Base-by-base conservation (phyloP, 1,140 invertebrate species). In the Penaeus japonicus region DNA sequence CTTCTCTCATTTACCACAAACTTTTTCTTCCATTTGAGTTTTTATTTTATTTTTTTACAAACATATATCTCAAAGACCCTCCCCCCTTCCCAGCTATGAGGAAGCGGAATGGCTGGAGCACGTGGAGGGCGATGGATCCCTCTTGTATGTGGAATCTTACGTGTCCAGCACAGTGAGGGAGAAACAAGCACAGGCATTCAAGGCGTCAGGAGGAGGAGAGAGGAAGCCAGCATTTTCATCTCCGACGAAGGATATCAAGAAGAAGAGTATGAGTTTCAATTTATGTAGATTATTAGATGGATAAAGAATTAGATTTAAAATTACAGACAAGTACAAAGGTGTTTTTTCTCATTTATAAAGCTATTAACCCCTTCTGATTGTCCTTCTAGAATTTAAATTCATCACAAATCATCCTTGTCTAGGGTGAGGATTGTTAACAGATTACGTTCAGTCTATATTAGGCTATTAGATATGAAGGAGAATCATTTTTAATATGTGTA, bases 61-160 rank as follows among this genome's bases (percentile, higher is more conserved):
- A 10, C 20, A 27, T 15, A 1, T 77, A 1, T 17, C 10, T 10
- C 10, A 24, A 12, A 18, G 35, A 18, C 22, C 39, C 12, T 65
- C n/a, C 30, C 18, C n/a, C 7, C 30, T 73, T 53, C 15, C n/a
- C 89, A 91, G 80, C 87, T 84, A 89, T 85, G 81, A 84, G n/a
- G 85, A 90, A 84, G 90, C 90, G 24, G 90, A 90, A 59, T 90
- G 90, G 90, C 65, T 89, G 59, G 80, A 89, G 59, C 89, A 89
- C 73, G 81, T 90, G 22, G 78, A 87, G 47, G 75, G 59, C 55
- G 90, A 90, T 75, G 90, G 90, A 20, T 90, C 90, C 1, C 70
- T 90, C n/a, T 75, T 90, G 20, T 90, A 90, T 62, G 83, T 90
- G 54, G 90, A 90, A 81, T 90, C 90, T 2, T 90, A 90, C 57